These are phyloP conservation scores for Uloborus diversus DNA, from an alignment of 1,140 invertebrate genomes.

Conservation along the genomic window DNA sequence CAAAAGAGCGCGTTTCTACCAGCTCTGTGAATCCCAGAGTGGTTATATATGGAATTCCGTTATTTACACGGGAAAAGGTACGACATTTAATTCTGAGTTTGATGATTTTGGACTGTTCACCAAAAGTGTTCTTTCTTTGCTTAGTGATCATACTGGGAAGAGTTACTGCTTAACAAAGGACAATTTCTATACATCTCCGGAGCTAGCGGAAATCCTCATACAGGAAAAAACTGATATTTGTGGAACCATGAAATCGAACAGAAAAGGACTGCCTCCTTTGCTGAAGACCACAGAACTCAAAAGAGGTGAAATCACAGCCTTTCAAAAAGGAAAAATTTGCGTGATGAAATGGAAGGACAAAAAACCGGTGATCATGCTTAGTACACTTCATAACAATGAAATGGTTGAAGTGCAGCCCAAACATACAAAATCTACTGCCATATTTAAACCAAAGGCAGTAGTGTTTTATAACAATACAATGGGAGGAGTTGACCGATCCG, in stretches of 20 bases:
- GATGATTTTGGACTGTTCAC: neutral
- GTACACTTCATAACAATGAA: neutral
- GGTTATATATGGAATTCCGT: neutral
- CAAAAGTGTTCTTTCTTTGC: neutral
- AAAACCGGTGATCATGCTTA: neutral
- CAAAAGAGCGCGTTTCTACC: neutral
- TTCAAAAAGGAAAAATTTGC: conserved; percentile 5
- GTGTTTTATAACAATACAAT: conserved; percentile 18
- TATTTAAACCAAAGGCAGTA: too few species aligned
- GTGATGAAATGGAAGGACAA: neutral
- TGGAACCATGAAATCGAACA: neutral
- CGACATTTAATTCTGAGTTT: neutral
- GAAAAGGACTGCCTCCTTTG: neutral
- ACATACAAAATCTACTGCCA: too few species aligned
- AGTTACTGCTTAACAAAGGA: neutral
- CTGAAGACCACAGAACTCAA: neutral
- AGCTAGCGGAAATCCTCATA: neutral
- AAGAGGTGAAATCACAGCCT: neutral
- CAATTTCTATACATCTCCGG: conserved; percentile 1
- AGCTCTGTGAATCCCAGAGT: neutral
- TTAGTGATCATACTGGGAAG: neutral
- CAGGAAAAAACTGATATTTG: neutral
- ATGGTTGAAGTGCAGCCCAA: neutral
- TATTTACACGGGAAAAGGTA: neutral
- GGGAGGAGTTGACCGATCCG: conserved; percentile 4